Evolutionary conservation across 2,888 invertebrate genomes (phyloP).

Genomic region (Stomorhina lunata): DNA sequence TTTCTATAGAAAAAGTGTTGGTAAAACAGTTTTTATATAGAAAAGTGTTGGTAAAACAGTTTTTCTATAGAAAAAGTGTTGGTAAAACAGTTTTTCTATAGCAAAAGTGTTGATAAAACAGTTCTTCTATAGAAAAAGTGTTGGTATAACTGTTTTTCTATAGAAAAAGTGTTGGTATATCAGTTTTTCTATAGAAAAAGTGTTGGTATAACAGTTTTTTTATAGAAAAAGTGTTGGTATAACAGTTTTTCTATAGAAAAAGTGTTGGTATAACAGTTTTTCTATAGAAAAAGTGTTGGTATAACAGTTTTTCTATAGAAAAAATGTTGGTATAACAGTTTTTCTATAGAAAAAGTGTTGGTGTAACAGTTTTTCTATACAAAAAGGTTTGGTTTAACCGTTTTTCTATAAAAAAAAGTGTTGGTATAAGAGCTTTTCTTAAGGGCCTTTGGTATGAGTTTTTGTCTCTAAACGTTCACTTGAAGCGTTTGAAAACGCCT

Average conservation of each 20-base stretch:
- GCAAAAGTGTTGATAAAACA: neutral
- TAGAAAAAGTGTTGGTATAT: neutral
- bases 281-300: neutral
- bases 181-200: neutral
- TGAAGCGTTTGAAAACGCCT: neutral
- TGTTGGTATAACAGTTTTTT: neutral
- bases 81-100: neutral
- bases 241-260: neutral
- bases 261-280: neutral
- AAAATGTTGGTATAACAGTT: neutral
- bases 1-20: too few relatives aligned
- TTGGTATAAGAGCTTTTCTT: neutral
- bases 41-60: neutral
- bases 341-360: neutral
- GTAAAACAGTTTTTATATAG: neutral
- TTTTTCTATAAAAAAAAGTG: neutral
- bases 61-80: neutral
- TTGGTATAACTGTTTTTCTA: neutral
- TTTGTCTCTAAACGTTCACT: neutral
- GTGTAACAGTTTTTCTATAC: neutral
- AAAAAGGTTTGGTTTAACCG: too few relatives aligned
- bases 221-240: neutral
- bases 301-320: neutral
- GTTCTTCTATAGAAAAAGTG: neutral
- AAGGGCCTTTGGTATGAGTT: too few relatives aligned